Conservation (phyloP, 2,888 invertebrate genomes). For the Acleris laterana region DNA sequence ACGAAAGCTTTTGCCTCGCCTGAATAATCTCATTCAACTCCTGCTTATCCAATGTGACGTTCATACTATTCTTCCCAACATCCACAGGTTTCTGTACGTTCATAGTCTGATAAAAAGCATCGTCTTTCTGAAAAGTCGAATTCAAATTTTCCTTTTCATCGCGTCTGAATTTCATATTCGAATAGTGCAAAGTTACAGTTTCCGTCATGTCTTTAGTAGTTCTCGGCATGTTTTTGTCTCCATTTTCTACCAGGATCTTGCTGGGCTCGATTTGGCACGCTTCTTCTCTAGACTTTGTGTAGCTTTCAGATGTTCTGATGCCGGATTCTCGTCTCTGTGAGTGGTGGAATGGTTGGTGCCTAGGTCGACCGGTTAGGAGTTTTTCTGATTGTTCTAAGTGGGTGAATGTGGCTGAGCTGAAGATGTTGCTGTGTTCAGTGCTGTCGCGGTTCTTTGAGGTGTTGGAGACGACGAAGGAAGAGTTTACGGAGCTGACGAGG, state of each 20-base stretch:
- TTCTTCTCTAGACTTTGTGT: conserved; percentile 72
- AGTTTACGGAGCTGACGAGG: conserved; percentile 76
- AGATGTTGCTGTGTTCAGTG: conserved; percentile 67
- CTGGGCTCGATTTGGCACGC: conserved; percentile 69
- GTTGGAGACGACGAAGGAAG: conserved; percentile 70
- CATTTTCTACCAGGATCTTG: conserved; percentile 73
- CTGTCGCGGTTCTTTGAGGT: conserved; percentile 61
- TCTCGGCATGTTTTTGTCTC: conserved; percentile 63
- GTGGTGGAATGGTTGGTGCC: conserved; percentile 66
- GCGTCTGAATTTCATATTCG: conserved; percentile 68
- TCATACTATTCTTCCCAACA: conserved; percentile 62
- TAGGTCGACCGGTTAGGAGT: conserved; percentile 67
- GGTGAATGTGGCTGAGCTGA: conserved; percentile 77
- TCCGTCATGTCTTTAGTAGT: conserved; percentile 63
- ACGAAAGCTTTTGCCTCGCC: conserved; percentile 73
- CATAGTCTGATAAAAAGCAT: conserved; percentile 75
- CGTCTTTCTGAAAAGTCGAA: conserved; percentile 67
- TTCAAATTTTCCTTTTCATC: conserved; percentile 74
- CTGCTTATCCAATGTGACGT: conserved; percentile 74
- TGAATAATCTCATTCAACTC: conserved; percentile 79
- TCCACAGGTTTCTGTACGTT: conserved; percentile 62
- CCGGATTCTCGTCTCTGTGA: conserved; percentile 64
- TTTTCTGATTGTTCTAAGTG: conserved; percentile 74
- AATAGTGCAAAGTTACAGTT: conserved; percentile 72
- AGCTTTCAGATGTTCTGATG: conserved; percentile 69